Evolutionary conservation across 2,113 vertebrate genomes (phyloP), one percentile per base, ranked within the genome.

Genomic region (Melanerpes formicivorus): DNA sequence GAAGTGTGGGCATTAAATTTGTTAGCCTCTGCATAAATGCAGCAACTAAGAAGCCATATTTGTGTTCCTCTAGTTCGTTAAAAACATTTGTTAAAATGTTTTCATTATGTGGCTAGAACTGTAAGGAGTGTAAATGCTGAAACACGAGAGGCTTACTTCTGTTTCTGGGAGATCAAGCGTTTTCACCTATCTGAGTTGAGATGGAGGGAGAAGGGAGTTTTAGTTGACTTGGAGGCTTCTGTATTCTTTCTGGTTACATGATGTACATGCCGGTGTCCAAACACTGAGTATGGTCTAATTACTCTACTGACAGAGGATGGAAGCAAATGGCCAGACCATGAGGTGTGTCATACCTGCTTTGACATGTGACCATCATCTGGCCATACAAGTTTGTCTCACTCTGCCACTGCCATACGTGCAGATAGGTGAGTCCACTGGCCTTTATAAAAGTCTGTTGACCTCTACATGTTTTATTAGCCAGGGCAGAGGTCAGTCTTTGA

Each of bases 181-280:
- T 93, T 74, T 88, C n/a, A 40, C 79, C 34, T 78, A 40, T 4
- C 23, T 81, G 50, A 78, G 32, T 27, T 11, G 23, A 58, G 14
- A 26, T n/a, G 63, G 34, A 65, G 52, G 10, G 18, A 73, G 55
- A 21, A 37, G 34, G 42, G 25, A 52, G 12, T 55, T 84, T 22
- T 26, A 10, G 80, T 88, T 64, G 27, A 42, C 25, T 12, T 11
- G 4, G 5, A 6, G 23, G 4, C 18, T 77, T 82, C 9, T 50
- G 18, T 21, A 5, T 66, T 90, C 14, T 18, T 70, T 80, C 37
- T 32, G 44, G 13, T 63, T 72, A 62, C 9, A 32, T 14, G 19
- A n/a, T 0, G 0, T 59, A n/a, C 1, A 0, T 48, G 8, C 0
- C 0, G 79, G 32, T 67, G 40, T 72, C 76, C 11, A 11, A 17